Evolutionary conservation across 2,797 vertebrate genomes (phyloP), one percentile per base, ranked within the genome.

Genomic region (Clarias platycephalus): DNA sequence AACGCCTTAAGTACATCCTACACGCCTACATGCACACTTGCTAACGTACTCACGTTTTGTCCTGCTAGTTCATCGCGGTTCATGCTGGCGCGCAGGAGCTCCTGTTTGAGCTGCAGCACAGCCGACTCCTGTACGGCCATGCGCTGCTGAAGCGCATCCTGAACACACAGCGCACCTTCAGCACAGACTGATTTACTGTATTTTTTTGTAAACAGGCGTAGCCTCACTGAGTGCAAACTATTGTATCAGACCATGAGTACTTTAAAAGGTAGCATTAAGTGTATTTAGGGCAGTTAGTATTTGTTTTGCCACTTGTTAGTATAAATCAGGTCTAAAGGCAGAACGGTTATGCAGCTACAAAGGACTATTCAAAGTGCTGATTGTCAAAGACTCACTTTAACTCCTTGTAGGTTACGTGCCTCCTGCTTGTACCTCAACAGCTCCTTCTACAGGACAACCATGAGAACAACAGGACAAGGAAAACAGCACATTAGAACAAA

Each of bases 41-140:
- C 28, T 57, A 22, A 62, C 24, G 18, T 0, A 66, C 88, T 88
- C 94, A 99, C 98, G 0, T 96, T 99, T 88, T 97, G 96, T 90
- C 96, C 97, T 89, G 93, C 94, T 87, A 99, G 92, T 58, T 99
- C 97, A 80, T 99, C 98, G 89, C 94, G 96, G 85, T 94, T 94
- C 95, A 99, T 97, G 90, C 93, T 94, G 81, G 95, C 94, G 89
- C 97, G 93, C 87, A 99, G 93, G 78, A 99, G 93, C 80, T 99
- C 97, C 88, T 99, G 97, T 93, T 99, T 99, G 82, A 99, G 95
- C 92, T 99, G 97, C 85, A 99, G 96, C n/a, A 99, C 96, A 0
- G 96, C 92, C 0, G 95, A 90, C 40, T 99, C 98, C 91, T 99
- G 98, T 87, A 95, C 92, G 83, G 95, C 90, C 90, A 99, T 90